A percentile compares a stretch with the other conserved stretches of the same genome.
Conservation (phyloP, 2,113 vertebrate species). For the Cromileptes altivelis region DNA sequence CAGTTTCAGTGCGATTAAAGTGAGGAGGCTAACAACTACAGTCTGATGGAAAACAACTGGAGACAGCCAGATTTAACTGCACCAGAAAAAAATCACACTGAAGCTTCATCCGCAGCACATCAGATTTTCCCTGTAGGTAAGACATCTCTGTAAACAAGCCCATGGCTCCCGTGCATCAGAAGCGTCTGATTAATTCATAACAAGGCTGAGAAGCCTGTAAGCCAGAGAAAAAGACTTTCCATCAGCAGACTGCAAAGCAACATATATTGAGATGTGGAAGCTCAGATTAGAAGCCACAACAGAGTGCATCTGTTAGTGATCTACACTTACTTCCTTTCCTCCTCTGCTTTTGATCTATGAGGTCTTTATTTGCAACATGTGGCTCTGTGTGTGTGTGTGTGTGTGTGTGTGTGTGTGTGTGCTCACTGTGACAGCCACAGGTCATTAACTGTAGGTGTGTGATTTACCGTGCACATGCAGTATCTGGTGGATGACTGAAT, state of each 20-base stretch:
- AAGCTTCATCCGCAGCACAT: conserved; percentile 3
- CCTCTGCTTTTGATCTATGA: background rate
- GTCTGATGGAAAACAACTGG: background rate
- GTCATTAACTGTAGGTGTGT: background rate
- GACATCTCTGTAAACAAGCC: conserved; percentile 61
- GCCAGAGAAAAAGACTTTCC: conserved; percentile 24
- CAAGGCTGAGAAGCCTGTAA: conserved; percentile 40
- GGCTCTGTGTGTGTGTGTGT: background rate
- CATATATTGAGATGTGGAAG: conserved; percentile 1
- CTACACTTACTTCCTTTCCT: background rate
- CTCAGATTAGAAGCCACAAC: background rate
- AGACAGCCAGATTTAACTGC: conserved; percentile 21
- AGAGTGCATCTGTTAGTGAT: conserved; percentile 5
- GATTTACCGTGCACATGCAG: background rate
- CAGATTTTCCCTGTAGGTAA: conserved; percentile 28
- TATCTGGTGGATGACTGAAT: background rate
- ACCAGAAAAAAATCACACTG: background rate
- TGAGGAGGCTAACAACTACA: background rate
- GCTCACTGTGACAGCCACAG: background rate
- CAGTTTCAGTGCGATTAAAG: conserved; percentile 31
- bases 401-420: no score
- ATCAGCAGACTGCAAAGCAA: conserved; percentile 17
- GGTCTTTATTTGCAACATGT: background rate
- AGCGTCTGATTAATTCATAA: conserved; percentile 55
- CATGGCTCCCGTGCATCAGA: conserved; percentile 28